These are phyloP conservation scores for Chaetops frenatus DNA, from an alignment of 2,113 vertebrate species.

Conservation along the genomic window DNA sequence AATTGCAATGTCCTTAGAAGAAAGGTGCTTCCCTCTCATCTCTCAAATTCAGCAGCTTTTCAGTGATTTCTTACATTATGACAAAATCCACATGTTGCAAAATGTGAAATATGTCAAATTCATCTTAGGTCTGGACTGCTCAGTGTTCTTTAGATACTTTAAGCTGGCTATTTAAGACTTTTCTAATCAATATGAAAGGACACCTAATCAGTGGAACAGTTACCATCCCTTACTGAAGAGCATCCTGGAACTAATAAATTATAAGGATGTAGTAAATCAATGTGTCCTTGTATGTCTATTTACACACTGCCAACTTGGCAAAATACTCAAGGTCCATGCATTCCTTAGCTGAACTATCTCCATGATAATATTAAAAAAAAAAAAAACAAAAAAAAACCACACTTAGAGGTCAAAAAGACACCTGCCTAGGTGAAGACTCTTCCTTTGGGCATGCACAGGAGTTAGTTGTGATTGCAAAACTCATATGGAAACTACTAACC, in stretches of 20 bases:
- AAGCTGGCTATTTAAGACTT: neutral
- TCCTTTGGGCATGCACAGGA: neutral
- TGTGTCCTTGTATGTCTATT: neutral
- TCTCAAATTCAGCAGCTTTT: neutral
- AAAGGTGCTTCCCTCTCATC: neutral
- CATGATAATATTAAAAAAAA: neutral
- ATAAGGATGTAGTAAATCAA: neutral
- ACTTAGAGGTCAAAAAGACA: neutral
- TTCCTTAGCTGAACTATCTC: neutral
- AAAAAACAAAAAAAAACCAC: no score
- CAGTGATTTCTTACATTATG: neutral
- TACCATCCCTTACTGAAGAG: neutral
- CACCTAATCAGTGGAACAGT: neutral
- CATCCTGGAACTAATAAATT: neutral
- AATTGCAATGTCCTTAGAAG: neutral
- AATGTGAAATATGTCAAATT: neutral
- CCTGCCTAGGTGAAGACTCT: neutral
- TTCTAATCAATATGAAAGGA: neutral
- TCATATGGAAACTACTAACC: neutral
- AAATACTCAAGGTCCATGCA: neutral
- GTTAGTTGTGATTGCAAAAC: neutral
- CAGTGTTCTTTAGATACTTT: neutral
- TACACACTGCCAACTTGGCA: neutral
- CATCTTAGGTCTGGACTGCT: neutral
- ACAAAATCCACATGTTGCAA: neutral